These are phyloP conservation scores for Cephalopterus ornatus DNA, from an alignment of 2,113 vertebrate species.

Conservation along the genomic window DNA sequence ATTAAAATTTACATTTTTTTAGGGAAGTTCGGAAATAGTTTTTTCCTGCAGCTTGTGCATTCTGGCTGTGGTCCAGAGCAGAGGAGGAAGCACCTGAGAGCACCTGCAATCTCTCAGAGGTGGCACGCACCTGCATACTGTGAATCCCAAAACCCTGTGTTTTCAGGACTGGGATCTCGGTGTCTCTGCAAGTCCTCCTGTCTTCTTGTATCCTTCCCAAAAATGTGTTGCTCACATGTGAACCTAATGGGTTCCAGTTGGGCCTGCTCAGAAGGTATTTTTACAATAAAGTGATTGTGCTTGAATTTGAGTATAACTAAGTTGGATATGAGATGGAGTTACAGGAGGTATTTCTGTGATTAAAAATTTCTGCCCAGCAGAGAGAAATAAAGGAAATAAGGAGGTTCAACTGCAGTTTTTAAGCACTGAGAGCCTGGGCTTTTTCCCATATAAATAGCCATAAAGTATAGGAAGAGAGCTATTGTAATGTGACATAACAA, in stretches of 20 bases:
- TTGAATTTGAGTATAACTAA: background rate
- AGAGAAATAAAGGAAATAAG: conserved; percentile 28
- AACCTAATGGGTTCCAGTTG: background rate
- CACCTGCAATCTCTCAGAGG: background rate
- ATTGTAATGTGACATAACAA: background rate
- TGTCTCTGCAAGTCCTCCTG: background rate
- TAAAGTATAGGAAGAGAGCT: background rate
- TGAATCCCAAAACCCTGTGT: fast-evolving
- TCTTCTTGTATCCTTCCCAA: background rate
- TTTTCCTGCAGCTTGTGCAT: background rate
- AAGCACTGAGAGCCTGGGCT: background rate
- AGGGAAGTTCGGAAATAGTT: background rate
- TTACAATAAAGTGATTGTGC: background rate
- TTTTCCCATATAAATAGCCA: conserved; percentile 19
- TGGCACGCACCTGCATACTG: fast-evolving
- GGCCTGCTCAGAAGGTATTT: background rate
- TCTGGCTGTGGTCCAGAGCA: background rate
- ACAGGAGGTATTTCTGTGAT: conserved; percentile 24
- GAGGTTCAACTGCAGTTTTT: background rate
- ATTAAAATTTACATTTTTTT: background rate
- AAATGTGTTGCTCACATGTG: background rate
- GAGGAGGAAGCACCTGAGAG: background rate
- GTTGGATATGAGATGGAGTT: background rate
- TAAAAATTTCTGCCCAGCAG: conserved; percentile 30
- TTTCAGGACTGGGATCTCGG: background rate